A percentile compares a stretch with the other conserved stretches of the same genome.
Evolutionary conservation across 1,140 invertebrate genomes (phyloP).

Genomic region (Carcinoscorpius rotundicauda): DNA sequence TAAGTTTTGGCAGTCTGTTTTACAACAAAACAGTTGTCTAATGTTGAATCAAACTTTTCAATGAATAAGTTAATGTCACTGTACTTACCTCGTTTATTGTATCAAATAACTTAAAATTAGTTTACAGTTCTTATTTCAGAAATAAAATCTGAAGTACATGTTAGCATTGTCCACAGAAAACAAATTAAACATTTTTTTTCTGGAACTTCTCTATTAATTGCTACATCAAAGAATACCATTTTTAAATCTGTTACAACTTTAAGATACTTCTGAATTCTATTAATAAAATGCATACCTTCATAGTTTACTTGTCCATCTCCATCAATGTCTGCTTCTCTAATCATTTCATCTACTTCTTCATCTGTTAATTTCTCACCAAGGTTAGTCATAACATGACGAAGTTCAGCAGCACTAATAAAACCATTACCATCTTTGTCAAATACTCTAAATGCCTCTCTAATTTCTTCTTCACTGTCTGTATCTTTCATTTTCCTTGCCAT

Average conservation of each 20-base stretch:
- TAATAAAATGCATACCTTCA: conserved; percentile 54
- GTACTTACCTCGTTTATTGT: no score
- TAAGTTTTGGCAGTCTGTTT: no score
- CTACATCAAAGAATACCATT: neutral
- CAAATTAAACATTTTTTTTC: no score
- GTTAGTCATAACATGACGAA: conserved; percentile 96
- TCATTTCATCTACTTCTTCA: conserved; percentile 97
- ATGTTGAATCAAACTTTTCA: no score
- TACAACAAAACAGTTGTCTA: no score
- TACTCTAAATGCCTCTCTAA: conserved; percentile 94
- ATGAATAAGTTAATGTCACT: no score
- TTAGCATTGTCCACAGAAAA: no score
- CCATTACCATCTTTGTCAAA: conserved; percentile 97
- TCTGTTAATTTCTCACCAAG: conserved; percentile 96
- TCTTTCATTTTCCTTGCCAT: conserved; percentile 99
- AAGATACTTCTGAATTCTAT: no score
- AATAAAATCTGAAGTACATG: no score
- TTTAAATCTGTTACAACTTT: no score
- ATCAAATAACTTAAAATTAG: no score
- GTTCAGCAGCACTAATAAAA: conserved; percentile 87
- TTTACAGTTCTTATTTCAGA: no score
- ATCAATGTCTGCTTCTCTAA: conserved; percentile 93
- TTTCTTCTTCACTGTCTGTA: conserved; percentile 95
- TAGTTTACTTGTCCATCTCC: conserved; percentile 98
- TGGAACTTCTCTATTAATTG: conserved; percentile 17